Evolutionary conservation across 1,140 invertebrate genomes (phyloP), one percentile per base, ranked within the genome.

Genomic region (Whitmania pigra): DNA sequence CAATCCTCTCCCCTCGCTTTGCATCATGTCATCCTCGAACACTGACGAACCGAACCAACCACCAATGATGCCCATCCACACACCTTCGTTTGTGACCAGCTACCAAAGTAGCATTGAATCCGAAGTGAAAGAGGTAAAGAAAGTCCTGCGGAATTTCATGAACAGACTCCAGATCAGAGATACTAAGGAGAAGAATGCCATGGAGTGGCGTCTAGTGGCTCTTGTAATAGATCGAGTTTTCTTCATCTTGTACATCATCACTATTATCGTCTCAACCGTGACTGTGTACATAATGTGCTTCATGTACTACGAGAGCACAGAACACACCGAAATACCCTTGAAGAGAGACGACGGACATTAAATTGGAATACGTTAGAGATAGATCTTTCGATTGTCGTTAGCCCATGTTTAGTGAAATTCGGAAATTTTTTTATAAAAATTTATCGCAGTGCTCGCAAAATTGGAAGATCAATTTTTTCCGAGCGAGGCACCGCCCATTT

Each of bases 221-320:
- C 73, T 81, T 0, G 79, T 81, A n/a, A 74, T 82, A 18, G 81
- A 82, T 73, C 73, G 81, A 69, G 71, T 81, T 15, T 81, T 82
- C 68, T 82, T 82, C 77, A 77, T 79, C 67, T 27, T 78, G 0
- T 82, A 82, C 74, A 73, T 81, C 43, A 20, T 78, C 20, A 75
- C 77, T 18, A 80, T 82, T 29, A 76, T 79, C 29, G 77, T 81
- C 15, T 82, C 82, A 6, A 72, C 82, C 69, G 75, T 76, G 36
- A 77, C 80, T 13, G 77, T 82, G 67, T 81, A 70, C 49, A 25
- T 70, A n/a, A 70, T 70, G 69, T 70, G 69, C 29, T 25, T 53
- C 69, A 54, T 70, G 43, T 70, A 70, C 69, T 70, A 70, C 25
- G 69, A 70, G 43, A 70, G 69, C 43, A 54, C 18, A 0, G 69